Percentiles rank a stretch among this genome's conserved stretches.
These are phyloP conservation scores for Dimorphilus gyrociliatus DNA, from an alignment of 2,888 invertebrate species.

Conservation along the genomic window DNA sequence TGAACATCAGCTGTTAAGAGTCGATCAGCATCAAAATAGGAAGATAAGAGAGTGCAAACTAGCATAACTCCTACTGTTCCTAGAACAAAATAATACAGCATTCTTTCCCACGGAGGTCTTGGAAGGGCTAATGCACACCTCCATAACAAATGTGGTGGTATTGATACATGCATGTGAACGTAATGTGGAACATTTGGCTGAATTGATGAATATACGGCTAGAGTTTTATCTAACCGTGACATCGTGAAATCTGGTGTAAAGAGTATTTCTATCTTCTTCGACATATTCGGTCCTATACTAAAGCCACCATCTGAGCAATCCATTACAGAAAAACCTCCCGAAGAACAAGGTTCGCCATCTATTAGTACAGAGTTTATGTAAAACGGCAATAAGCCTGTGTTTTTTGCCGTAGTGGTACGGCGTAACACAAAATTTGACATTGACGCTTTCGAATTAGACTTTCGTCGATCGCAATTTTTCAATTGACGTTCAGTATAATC, in stretches of 20 bases:
- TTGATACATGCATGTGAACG: constrained; percentile 52
- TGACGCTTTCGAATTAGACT: no score
- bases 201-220: constrained; percentile 35
- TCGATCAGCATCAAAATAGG: constrained; percentile 55
- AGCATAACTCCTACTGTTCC: constrained; percentile 43
- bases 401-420: constrained; percentile 67
- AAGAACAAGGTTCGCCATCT: constrained; percentile 52
- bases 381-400: constrained; percentile 77
- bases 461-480: constrained; percentile 46
- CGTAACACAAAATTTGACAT: no score
- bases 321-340: constrained; percentile 42
- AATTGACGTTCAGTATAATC: constrained; percentile 55
- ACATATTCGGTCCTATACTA: no score
- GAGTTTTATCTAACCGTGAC: constrained; percentile 48
- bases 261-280: no score
- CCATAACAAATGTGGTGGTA: constrained; percentile 49
- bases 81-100: constrained; percentile 46
- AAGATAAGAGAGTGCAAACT: constrained; percentile 49
- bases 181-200: constrained; percentile 46
- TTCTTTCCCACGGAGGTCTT: constrained; percentile 59
- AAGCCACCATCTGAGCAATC: constrained; percentile 31
- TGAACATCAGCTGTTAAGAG: constrained; percentile 45
- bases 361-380: no score
- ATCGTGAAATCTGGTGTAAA: constrained; percentile 75
- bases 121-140: constrained; percentile 52